Evolutionary conservation across 2,113 vertebrate genomes (phyloP), one percentile per base, ranked within the genome.

Genomic region (Lepus timidus): DNA sequence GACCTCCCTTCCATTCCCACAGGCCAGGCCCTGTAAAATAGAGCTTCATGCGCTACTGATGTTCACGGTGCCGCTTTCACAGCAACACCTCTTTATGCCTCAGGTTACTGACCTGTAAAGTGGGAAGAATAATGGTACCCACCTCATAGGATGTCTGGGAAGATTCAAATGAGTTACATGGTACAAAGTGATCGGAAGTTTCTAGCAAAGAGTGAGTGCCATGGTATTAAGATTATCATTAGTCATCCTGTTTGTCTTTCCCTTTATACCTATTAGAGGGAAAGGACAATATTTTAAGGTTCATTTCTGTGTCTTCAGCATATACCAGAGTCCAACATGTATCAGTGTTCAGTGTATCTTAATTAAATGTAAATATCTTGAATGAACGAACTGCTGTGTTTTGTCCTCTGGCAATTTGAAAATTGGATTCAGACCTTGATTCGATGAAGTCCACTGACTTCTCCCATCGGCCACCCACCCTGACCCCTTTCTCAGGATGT

Each of bases 271-370:
- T 62, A n/a, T 51, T 67, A 9, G 0, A 71, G 51, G 27, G 10
- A 49, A 20, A 94, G 27, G 12, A 70, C 12, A 27, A 73, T 62
- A 51, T 74, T 93, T 67, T 80, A 71, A 61, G 79, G 39, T 67
- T 16, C n/a, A 58, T 67, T n/a, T 93, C 88, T 89, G 17, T 89
- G 49, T 86, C 51, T 12, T 95, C 65, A 89, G 70, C 27, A 74
- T 51, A 62, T 5, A 33, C 55, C 68, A 73, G 51, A 39, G 52
- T 20, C 79, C 39, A 73, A 33, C 33, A 61, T 25, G 9, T 9
- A 17, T 36, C 51, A 13, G 27, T 73, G 25, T 55, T 93, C 14
- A 23, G 16, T 20, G n/a, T 19, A 75, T 90, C 94, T 95, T 92
- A 87, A 51, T 19, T 33, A 33, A 33, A 33, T 33, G 33, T 33